Base-by-base conservation (phyloP, 1,140 invertebrate species). In the Eciton burchellii region DNA sequence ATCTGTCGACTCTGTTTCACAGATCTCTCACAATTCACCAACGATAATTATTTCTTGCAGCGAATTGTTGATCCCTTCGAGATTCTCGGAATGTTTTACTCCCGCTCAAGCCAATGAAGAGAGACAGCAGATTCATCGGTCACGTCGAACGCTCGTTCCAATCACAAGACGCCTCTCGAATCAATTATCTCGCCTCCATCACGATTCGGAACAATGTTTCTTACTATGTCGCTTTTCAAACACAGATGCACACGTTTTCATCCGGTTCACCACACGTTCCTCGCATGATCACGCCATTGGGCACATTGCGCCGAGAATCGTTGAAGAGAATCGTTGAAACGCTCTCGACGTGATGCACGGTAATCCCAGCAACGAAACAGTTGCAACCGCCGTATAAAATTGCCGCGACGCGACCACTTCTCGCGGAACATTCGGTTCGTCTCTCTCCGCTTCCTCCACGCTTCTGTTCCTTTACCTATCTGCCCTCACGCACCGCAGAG, bases 91-190 rank as follows among this genome's bases (percentile, higher is more conserved):
- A 43, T 14, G 21, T n/a, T 9, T 19, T 8, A 73, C 60, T 24
- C 24, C 43, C 57, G 29, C 54, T 73, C 41, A 3, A 73, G n/a
- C 43, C 71, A 35, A 35, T 35, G 35, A 35, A 35, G 6, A 35
- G 24, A 60, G n/a, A n/a, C 21, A 73, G 57, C 26, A n/a, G 26
- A 26, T 21, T 41, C 16, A 62, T 73, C 35, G 12, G 62, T 43
- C 57, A 6, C 57, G 29, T 74, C n/a, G 43, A 74, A 74, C 29
- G 57, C 71, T 45, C 41, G 43, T 73, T 74, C 56, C 71, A 71
- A 56, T 71, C 68, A 49, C 19, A 41, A 41, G 66, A 54, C 47
- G 49, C 47, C 49, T 24, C 49, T 56, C 49, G 49, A 19, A n/a
- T 54, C 49, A 56, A 56, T 56, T 52, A 56, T 41, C 12, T 71